Evolutionary conservation across 2,797 vertebrate species (phyloP).

Genomic region (Clarias laeviceps): DNA sequence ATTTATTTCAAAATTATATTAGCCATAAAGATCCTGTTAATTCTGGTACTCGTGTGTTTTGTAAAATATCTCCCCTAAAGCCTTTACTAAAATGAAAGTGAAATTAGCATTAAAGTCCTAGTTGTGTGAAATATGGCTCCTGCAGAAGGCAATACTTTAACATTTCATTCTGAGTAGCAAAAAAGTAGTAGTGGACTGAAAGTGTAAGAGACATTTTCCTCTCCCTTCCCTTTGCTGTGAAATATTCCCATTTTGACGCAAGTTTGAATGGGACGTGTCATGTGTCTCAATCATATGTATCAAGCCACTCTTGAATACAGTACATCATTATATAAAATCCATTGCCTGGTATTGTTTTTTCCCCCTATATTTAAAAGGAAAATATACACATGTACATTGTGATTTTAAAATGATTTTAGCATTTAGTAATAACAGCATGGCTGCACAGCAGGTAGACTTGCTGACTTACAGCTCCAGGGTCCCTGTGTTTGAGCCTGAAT

Average conservation of each 20-base stretch:
- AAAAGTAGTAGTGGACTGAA: background rate
- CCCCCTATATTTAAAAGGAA: background rate
- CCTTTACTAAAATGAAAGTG: background rate
- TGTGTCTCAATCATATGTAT: conserved; percentile 76
- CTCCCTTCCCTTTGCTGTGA: background rate
- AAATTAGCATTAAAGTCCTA: background rate
- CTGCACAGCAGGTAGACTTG: background rate
- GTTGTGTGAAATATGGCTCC: background rate
- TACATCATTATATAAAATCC: conserved; percentile 78
- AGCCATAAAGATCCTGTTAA: background rate
- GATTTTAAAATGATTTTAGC: background rate
- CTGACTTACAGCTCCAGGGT: background rate
- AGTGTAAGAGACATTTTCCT: background rate
- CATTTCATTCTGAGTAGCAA: background rate
- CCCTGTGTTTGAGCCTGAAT: background rate
- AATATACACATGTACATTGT: background rate
- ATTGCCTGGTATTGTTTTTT: conserved; percentile 69
- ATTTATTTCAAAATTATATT: background rate
- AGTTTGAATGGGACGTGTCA: conserved; percentile 60
- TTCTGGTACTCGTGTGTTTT: background rate
- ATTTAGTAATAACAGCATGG: background rate
- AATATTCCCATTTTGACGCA: background rate
- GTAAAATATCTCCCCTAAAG: background rate
- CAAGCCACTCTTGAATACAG: conserved; percentile 81
- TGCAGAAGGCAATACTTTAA: background rate